Percentiles rank a stretch among this genome's conserved stretches.
These are phyloP conservation scores for Drosophila novamexicana DNA, from an alignment of 1,140 invertebrate genomes.

Conservation along the genomic window DNA sequence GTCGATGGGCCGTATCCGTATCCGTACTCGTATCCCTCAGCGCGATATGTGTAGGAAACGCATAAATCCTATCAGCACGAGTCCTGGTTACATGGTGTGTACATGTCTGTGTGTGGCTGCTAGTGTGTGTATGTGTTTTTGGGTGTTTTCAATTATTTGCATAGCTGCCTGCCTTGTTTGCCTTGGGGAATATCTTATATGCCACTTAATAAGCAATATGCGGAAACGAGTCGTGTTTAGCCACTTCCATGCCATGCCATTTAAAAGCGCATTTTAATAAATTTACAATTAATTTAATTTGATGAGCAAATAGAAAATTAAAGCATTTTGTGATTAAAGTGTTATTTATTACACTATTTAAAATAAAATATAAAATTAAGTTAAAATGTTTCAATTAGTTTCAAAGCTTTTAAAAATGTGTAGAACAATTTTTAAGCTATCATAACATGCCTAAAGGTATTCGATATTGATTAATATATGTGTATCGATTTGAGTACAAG, in stretches of 20 bases:
- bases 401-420: no score
- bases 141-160: slow-evolving; percentile 26
- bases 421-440: no score
- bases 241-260: slow-evolving; percentile 34
- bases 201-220: slow-evolving; percentile 79
- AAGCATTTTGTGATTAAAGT: no score
- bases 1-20: slow-evolving; percentile 50
- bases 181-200: slow-evolving; percentile 48
- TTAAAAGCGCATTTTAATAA: slow-evolving; percentile 68
- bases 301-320: slow-evolving; percentile 14
- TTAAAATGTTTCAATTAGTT: no score
- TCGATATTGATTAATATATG: no score
- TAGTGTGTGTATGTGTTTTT: slow-evolving; percentile 5
- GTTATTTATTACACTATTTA: no score
- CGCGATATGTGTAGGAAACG: slow-evolving; percentile 29
- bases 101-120: background rate
- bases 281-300: slow-evolving; percentile 64
- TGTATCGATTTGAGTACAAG: no score
- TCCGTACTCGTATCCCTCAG: slow-evolving; percentile 9
- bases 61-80: slow-evolving; percentile 33
- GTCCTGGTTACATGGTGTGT: background rate
- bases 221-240: slow-evolving; percentile 25
- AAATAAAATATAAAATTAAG: no score
- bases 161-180: slow-evolving; percentile 19
- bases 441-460: no score